Evolutionary conservation across 2,888 invertebrate species (phyloP), one percentile per base, ranked within the genome.

Genomic region (Cordilura impudica): DNA sequence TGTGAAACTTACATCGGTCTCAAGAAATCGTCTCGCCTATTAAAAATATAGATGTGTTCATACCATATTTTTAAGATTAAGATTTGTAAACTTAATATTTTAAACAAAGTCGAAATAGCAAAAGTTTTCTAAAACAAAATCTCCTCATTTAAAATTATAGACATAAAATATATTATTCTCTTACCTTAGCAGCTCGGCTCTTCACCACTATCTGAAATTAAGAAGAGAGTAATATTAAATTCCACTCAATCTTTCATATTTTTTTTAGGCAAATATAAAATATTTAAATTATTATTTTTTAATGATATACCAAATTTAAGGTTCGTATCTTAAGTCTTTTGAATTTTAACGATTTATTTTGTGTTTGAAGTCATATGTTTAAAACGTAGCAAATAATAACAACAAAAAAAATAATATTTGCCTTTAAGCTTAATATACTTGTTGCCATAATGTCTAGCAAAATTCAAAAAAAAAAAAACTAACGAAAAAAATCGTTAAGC

Each of bases 361-460:
- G n/a, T 19, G 7, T 56, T 16, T 14, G 19, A 5, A 18, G 16
- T 47, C 7, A 14, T 29, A 26, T 74, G 53, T 67, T 67, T 61
- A 26, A 54, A 60, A 67, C n/a, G n/a, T n/a, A n/a, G n/a, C n/a
- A 23, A n/a, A 16, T 51, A 58, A 58, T 60, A 43, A 0, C 23
- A n/a, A 23, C 45, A 54, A 61, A 12, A 53, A 43, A 21, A 43
- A 12, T 43, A 61, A 47, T 18, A 56, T 69, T 70, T 61, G 77
- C 66, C 71, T 77, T 66, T 16, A 21, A 71, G 54, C 60, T 65
- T 53, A 58, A 63, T 29, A 58, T 23, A 39, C 43, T 72, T 73
- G 73, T 66, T 78, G 78, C 78, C 78, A 74, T 74, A 71, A 78
- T 74, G 74, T 79, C 75, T 71, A 77, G 77, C 77, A 72, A 72